Base-by-base conservation (phyloP, 2,888 invertebrate species). In the Drosophila phalerata region DNA sequence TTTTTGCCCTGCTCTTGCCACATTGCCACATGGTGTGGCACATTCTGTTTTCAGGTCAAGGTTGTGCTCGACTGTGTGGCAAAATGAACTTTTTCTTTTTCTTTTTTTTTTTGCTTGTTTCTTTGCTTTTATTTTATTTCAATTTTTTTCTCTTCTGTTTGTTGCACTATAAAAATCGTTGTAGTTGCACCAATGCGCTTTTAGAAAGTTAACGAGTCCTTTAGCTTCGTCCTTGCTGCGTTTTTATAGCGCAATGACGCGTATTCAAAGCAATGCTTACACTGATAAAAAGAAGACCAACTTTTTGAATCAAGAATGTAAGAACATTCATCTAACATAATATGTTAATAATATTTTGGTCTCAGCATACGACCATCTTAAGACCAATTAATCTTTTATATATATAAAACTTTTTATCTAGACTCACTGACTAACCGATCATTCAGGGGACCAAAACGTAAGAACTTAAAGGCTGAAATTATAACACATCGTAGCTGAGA, bases 21-120 rank as follows among this genome's bases (percentile, higher is more conserved):
- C 76, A 74, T 78, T 40, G 49, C 60, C 57, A 52, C 76, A 74
- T 78, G 83, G 79, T 82, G 79, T 84, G 89, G 62, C 70, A 30
- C 38, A 55, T 47, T 43, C 47, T 71, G 62, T 91, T 90, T 92
- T 68, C 91, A 92, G 91, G 91, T 92, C 91, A 91, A 91, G 91
- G 91, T 91, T 91, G 88, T 68, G 67, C 64, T 73, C 77, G 71
- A 37, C 77, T 45, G 49, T 55, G 67, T 52, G 60, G 60, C 56
- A 52, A 42, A 67, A 25, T 25, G 48, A 58, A 65, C 56, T 51
- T 53, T 56, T 56, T 40, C 45, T 10, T 40, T 2, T 52, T n/a
- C 17, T 42, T 43, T 43, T 19, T 15, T 53, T 64, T 38, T 56
- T 19, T 49, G 17, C 28, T 30, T 47, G 11, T 34, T 38, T 51